Conservation (phyloP, 2,797 vertebrate species). For the Macrochelys suwanniensis region DNA sequence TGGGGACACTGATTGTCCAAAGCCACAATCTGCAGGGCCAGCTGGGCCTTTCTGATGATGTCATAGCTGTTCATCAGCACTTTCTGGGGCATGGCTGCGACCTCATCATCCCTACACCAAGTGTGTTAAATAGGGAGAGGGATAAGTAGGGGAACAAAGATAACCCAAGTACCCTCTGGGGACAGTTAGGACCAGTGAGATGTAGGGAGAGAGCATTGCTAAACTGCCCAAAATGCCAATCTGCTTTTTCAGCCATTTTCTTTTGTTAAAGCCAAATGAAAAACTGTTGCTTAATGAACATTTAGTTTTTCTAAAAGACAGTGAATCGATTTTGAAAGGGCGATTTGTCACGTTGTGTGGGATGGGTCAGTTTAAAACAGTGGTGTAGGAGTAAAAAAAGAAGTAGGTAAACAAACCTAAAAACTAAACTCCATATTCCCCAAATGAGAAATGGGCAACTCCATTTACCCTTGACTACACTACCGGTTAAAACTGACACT, state of each 20-base stretch:
- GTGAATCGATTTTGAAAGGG: no score
- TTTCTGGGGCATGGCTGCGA: background rate
- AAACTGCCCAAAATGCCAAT: fast-evolving
- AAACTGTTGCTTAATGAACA: background rate
- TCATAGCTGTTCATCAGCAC: background rate
- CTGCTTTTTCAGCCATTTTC: background rate
- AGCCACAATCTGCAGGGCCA: background rate
- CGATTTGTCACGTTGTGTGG: no score
- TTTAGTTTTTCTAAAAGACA: background rate
- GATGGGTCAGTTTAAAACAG: no score
- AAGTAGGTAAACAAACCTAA: no score
- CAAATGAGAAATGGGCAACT: no score
- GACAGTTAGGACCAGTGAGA: fast-evolving
- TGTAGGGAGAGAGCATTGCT: background rate
- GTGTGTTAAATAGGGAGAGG: no score
- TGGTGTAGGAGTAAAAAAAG: no score
- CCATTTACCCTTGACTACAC: no score
- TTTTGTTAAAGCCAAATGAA: background rate
- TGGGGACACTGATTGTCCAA: background rate
- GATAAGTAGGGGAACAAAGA: background rate
- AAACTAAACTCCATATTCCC: no score
- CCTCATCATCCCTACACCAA: background rate
- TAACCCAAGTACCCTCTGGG: background rate
- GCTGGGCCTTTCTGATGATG: background rate
- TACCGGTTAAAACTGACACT: background rate